Evolutionary conservation across 64 coral and sea anemone genomes (phyloP).

Genomic region (Montipora capricornis): DNA sequence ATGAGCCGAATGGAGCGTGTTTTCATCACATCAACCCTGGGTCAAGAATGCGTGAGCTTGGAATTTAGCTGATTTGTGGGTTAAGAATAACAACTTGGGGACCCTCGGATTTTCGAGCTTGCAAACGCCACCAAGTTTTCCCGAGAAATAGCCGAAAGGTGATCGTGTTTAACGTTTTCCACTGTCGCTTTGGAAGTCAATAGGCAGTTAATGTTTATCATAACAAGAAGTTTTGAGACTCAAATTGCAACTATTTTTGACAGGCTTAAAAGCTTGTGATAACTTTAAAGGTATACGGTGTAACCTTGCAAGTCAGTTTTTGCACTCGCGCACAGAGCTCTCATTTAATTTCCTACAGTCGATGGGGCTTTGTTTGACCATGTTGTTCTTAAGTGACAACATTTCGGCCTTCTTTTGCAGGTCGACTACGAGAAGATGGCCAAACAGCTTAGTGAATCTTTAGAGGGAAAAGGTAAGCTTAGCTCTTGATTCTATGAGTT

Average conservation of each 20-base stretch:
- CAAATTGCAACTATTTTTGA: constrained; percentile 48
- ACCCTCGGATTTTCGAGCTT: too few species aligned
- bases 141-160: neutral
- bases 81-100: too few species aligned
- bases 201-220: constrained; percentile 18
- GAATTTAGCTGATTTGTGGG: too few species aligned
- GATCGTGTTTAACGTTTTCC: neutral
- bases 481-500: neutral
- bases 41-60: neutral
- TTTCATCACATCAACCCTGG: neutral
- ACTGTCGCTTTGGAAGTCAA: neutral
- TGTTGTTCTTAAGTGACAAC: neutral
- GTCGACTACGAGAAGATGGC: constrained; percentile 77
- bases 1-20: neutral
- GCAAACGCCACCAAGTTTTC: neutral
- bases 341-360: too few species aligned
- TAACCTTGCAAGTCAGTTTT: neutral
- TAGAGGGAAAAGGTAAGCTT: constrained; percentile 69
- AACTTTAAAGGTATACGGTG: neutral
- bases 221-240: neutral
- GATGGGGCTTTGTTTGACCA: neutral
- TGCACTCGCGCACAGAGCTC: neutral
- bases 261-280: neutral
- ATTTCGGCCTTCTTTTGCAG: constrained; percentile 12
- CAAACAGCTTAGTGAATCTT: constrained; percentile 61